phyloP scores from a whole-genome alignment of 2,797 vertebrate genomes.

The Neosilurus hyrtlii region DNA sequence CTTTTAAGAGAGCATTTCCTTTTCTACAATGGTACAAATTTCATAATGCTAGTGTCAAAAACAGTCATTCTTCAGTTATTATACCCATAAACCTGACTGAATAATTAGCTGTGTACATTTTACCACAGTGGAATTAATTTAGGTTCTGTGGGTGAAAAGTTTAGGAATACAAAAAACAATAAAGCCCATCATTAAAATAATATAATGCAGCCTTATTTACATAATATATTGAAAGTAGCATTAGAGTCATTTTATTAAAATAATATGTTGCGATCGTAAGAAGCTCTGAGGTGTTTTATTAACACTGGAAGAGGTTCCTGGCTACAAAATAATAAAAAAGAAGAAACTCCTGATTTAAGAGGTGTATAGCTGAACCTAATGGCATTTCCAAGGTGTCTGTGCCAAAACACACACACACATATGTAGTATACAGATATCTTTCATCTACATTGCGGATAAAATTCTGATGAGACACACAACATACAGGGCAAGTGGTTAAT shows the following conservation, averaged over 20 bases:
- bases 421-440: background rate
- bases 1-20: background rate
- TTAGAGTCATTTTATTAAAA: background rate
- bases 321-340: background rate
- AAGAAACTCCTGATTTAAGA: background rate
- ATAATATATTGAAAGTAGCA: background rate
- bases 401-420: background rate
- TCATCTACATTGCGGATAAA: background rate
- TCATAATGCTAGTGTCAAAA: background rate
- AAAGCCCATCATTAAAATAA: background rate
- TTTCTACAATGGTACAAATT: background rate
- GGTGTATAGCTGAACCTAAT: background rate
- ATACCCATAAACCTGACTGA: background rate
- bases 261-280: background rate
- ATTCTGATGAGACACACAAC: background rate
- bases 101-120: background rate
- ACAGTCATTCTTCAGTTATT: background rate
- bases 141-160: background rate
- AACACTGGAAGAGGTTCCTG: conserved; percentile 3
- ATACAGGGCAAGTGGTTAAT: background rate
- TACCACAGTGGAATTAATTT: background rate
- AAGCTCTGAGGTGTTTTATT: background rate
- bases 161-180: background rate
- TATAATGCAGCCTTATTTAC: background rate
- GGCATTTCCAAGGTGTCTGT: background rate